Conservation (phyloP, 2,888 invertebrate genomes). For the Cabera pusaria region DNA sequence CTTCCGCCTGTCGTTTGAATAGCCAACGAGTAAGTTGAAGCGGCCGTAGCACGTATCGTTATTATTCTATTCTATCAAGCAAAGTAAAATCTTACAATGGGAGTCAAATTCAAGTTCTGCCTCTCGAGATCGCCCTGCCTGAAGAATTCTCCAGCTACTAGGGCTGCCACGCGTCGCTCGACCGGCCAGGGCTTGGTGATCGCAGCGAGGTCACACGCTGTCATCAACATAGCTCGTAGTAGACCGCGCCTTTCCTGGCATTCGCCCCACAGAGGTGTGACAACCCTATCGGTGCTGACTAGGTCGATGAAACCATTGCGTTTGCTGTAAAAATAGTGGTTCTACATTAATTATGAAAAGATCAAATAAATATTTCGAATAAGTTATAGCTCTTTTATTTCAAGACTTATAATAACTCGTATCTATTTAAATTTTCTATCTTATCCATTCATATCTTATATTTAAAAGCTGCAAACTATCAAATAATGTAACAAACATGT, state of each 20-base stretch:
- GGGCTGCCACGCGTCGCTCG: constrained; percentile 94
- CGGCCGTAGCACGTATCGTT: no score
- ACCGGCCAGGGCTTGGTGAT: constrained; percentile 98
- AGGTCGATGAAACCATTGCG: constrained; percentile 92
- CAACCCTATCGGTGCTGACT: constrained; percentile 73
- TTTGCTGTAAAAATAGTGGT: constrained; percentile 91
- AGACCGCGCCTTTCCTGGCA: constrained; percentile 91
- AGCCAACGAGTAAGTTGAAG: no score
- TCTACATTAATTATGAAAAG: no score
- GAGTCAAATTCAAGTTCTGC: constrained; percentile 94
- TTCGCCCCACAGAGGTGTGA: constrained; percentile 84
- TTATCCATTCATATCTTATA: no score
- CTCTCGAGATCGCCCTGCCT: constrained; percentile 96
- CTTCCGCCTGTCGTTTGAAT: no score
- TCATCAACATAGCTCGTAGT: constrained; percentile 96
- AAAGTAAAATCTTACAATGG: constrained; percentile 94
- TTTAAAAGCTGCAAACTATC: no score
- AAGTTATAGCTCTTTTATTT: no score
- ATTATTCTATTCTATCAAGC: no score
- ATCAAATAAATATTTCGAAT: no score
- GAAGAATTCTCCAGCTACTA: constrained; percentile 96
- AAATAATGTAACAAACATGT: no score
- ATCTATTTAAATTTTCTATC: no score
- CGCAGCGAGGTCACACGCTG: constrained; percentile 96
- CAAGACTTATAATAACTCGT: no score